A percentile compares a stretch with the other conserved stretches of the same genome.
Evolutionary conservation across 2,888 invertebrate genomes (phyloP).

Genomic region (Stenolophus ochropezus): DNA sequence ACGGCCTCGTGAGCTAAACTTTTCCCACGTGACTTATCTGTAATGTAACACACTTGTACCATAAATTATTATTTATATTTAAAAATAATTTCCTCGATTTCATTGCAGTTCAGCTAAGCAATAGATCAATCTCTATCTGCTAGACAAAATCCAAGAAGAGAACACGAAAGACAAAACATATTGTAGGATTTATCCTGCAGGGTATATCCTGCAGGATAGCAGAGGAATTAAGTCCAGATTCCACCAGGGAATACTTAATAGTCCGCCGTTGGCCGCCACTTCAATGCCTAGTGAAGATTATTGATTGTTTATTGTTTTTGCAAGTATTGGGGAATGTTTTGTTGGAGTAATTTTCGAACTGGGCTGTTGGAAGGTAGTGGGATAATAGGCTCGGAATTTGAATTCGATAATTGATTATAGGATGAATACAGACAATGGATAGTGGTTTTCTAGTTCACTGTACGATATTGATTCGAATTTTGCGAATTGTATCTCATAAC

Average conservation of each 20-base stretch:
- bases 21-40: too few relatives aligned
- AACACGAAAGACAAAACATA: not conserved
- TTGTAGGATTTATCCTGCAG: conserved; percentile 1
- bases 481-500: not conserved
- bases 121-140: not conserved
- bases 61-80: too few relatives aligned
- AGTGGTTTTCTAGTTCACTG: not conserved
- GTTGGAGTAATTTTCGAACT: not conserved
- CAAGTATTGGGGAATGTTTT: not conserved
- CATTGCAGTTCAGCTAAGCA: too few relatives aligned
- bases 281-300: not conserved
- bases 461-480: not conserved
- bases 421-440: not conserved
- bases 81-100: too few relatives aligned
- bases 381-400: not conserved
- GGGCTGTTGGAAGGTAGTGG: not conserved
- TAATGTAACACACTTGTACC: too few relatives aligned
- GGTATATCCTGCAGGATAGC: not conserved
- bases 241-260: conserved; percentile 1
- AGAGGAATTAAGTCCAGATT: conserved; percentile 7
- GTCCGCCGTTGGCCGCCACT: not conserved
- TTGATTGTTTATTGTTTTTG: not conserved
- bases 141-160: not conserved
- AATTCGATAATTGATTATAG: not conserved
- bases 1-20: too few relatives aligned